A percentile compares a stretch with the other conserved stretches of the same genome.
phyloP scores from a whole-genome alignment of 2,888 invertebrate species.

The Gari tellinella region DNA sequence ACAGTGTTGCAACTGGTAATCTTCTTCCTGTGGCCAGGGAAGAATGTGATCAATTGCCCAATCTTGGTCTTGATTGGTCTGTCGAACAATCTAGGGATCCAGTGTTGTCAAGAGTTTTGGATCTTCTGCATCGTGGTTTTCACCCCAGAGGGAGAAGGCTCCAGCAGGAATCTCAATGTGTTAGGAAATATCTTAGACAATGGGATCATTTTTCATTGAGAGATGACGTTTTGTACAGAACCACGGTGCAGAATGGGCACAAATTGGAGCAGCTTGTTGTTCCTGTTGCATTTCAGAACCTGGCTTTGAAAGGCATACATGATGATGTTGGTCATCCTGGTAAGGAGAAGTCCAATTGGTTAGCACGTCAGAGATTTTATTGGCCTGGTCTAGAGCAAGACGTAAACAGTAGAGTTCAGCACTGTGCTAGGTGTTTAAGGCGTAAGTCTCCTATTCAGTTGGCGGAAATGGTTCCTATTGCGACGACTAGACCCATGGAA shows the following conservation, averaged over 20 bases:
- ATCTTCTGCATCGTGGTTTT: slow-evolving; percentile 13
- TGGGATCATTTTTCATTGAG: slow-evolving; percentile 24
- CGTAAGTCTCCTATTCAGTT: too few species aligned
- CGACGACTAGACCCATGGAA: slow-evolving; percentile 21
- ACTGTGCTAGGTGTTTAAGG: slow-evolving; percentile 14
- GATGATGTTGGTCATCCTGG: slow-evolving; percentile 33
- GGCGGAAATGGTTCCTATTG: slow-evolving; percentile 9
- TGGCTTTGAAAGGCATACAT: slow-evolving; percentile 20
- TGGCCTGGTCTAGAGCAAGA: slow-evolving; percentile 18
- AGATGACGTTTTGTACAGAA: slow-evolving; percentile 24
- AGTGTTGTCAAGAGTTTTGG: background rate
- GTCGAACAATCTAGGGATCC: too few species aligned
- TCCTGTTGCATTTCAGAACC: slow-evolving; percentile 8
- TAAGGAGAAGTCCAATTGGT: slow-evolving; percentile 9
- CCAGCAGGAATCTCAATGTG: too few species aligned
- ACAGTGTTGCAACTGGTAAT: too few species aligned
- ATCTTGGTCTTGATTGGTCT: too few species aligned
- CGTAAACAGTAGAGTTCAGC: background rate
- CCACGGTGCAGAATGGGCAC: slow-evolving; percentile 2
- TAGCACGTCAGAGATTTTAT: slow-evolving; percentile 16
- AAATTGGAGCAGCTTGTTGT: slow-evolving; percentile 2
- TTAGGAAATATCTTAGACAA: slow-evolving; percentile 13
- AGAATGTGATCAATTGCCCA: too few species aligned
- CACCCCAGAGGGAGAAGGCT: slow-evolving; percentile 15
- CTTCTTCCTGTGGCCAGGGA: too few species aligned